phyloP scores from a whole-genome alignment of 2,113 vertebrate species.

The Genyomyrus donnyi region DNA sequence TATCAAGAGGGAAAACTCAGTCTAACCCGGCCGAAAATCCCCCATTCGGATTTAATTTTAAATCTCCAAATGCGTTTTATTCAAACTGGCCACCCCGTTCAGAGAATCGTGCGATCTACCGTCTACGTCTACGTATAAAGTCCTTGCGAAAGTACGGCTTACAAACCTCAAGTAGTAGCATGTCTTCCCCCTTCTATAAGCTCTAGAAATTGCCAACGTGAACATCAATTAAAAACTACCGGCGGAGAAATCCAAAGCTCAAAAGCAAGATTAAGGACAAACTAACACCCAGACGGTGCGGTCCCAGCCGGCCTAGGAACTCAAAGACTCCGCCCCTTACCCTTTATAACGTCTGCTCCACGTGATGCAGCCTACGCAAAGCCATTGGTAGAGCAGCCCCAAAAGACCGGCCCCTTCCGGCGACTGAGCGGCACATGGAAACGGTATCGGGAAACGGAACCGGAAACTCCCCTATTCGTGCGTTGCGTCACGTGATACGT shows the following conservation, averaged over 20 bases:
- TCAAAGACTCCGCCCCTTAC: background rate
- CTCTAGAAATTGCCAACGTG: background rate
- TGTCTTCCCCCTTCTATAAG: background rate
- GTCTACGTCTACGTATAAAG: background rate
- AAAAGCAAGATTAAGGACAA: slow-evolving; percentile 1
- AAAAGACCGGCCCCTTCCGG: background rate
- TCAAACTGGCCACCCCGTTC: background rate
- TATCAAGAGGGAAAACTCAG: background rate
- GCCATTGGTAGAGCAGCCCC: background rate
- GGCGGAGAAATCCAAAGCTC: background rate
- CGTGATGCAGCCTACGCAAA: background rate
- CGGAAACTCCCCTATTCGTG: background rate
- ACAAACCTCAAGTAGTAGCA: background rate
- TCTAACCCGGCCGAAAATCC: background rate
- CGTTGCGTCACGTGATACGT: background rate
- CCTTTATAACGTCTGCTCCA: background rate
- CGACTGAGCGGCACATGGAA: background rate
- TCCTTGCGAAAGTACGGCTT: background rate
- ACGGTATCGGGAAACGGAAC: background rate
- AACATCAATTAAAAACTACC: background rate
- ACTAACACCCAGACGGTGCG: background rate
- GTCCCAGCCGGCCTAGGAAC: background rate
- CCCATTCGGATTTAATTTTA: background rate
- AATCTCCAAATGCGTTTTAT: background rate
- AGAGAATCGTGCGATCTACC: background rate